These are phyloP conservation scores for Drosophila kuntzei DNA, from an alignment of 2,888 invertebrate genomes.

Conservation along the genomic window DNA sequence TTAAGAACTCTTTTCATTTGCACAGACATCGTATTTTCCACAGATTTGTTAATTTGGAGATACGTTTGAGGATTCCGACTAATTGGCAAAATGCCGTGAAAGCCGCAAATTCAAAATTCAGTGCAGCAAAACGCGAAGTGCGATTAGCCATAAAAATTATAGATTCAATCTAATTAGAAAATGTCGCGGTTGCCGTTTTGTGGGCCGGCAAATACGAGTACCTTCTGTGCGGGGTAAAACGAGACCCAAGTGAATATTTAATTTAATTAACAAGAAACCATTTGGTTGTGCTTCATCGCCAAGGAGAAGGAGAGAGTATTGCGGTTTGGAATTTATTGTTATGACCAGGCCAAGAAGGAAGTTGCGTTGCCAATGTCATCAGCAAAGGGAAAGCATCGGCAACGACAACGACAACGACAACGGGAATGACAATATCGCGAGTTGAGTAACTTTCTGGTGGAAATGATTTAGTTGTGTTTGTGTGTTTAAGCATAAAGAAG, in stretches of 20 bases:
- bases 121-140: constrained; percentile 43
- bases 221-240: constrained; percentile 20
- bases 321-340: constrained; percentile 79
- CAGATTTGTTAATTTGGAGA: constrained; percentile 33
- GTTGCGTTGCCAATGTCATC: constrained; percentile 64
- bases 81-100: constrained; percentile 43
- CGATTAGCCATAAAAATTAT: constrained; percentile 84
- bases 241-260: constrained; percentile 81
- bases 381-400: constrained; percentile 33
- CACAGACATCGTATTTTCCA: constrained; percentile 60
- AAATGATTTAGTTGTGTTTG: constrained; percentile 59
- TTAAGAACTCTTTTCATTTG: constrained; percentile 59
- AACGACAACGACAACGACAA: constrained; percentile 50
- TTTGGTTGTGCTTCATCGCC: constrained; percentile 66
- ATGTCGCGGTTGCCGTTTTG: constrained; percentile 54
- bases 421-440: constrained; percentile 52
- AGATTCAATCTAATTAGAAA: constrained; percentile 84
- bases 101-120: constrained; percentile 75
- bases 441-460: constrained; percentile 3
- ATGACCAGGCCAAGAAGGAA: constrained; percentile 68
- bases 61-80: constrained; percentile 27
- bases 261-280: constrained; percentile 84
- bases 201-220: constrained; percentile 26
- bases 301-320: constrained; percentile 15
- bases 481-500: constrained; percentile 18